Evolutionary conservation across 2,888 invertebrate genomes (phyloP).

Genomic region (Drosophila acutilabella): DNA sequence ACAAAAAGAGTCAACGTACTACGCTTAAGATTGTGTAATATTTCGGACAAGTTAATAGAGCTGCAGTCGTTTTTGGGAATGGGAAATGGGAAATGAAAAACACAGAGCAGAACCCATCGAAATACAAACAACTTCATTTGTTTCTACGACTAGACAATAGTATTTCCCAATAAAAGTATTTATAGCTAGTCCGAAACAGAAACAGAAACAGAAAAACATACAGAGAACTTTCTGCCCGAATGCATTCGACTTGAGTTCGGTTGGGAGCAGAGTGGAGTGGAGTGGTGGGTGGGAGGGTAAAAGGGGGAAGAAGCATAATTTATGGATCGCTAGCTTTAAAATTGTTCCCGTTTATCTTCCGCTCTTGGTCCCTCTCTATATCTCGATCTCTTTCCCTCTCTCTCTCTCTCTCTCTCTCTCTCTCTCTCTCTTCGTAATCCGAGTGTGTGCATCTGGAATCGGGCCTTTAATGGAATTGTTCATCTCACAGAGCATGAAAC

Average conservation of each 20-base stretch:
- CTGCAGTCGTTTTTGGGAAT: background rate
- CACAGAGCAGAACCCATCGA: constrained; percentile 4
- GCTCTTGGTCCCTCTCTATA: background rate
- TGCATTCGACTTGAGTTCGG: constrained; percentile 18
- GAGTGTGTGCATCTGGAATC: constrained; percentile 33
- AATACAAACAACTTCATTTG: constrained; percentile 43
- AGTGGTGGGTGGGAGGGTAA: background rate
- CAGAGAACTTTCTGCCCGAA: constrained; percentile 45
- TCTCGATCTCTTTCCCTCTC: background rate
- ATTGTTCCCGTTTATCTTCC: constrained; percentile 40
- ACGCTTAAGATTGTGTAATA: constrained; percentile 58
- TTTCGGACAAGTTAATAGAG: constrained; percentile 27
- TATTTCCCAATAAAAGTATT: constrained; percentile 54
- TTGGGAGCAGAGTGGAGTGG: too few species aligned
- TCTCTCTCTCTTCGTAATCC: constrained; percentile 40
- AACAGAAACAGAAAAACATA: background rate
- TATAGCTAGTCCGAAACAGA: constrained; percentile 52
- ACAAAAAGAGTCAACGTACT: constrained; percentile 60
- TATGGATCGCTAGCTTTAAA: constrained; percentile 57
- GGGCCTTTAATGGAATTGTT: constrained; percentile 59
- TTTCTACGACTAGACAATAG: constrained; percentile 19
- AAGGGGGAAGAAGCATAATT: constrained; percentile 56
- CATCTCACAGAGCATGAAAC: constrained; percentile 27
- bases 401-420: background rate
- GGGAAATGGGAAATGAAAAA: background rate